These are phyloP conservation scores for Silurus lanzhouensis DNA, from an alignment of 2,797 vertebrate species.

Conservation along the genomic window DNA sequence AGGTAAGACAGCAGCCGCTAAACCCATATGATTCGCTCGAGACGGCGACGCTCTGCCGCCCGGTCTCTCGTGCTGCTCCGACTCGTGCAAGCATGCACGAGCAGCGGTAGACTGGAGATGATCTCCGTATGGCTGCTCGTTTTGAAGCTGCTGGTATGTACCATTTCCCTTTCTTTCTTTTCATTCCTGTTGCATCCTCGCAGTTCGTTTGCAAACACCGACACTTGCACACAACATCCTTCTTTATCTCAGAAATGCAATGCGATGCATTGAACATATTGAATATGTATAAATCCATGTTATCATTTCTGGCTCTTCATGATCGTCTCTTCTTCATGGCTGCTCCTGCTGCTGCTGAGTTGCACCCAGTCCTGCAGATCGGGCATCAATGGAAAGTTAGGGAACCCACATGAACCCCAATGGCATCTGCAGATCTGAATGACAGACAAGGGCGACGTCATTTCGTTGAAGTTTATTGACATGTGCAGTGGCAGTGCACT, in stretches of 20 bases:
- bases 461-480: not conserved
- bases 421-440: slow-evolving; percentile 15
- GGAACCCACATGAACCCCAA: slow-evolving; percentile 2
- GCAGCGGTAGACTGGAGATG: slow-evolving; percentile 62
- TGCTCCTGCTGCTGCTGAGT: not conserved
- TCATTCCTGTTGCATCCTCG: not conserved
- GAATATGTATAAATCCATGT: not conserved
- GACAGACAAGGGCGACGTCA: slow-evolving; percentile 13
- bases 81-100: slow-evolving; percentile 53
- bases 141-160: slow-evolving; percentile 63
- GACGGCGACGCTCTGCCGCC: slow-evolving; percentile 56
- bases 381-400: not conserved
- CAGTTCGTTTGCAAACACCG: not conserved
- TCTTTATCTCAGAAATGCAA: not conserved
- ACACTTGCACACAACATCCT: not conserved
- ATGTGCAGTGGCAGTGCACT: not conserved
- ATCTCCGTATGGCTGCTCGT: slow-evolving; percentile 68
- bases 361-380: slow-evolving; percentile 4
- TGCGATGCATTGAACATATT: not conserved
- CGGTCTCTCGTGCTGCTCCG: slow-evolving; percentile 54
- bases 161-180: slow-evolving; percentile 25
- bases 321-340: not conserved
- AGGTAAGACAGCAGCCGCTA: not conserved
- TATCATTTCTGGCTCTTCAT: not conserved
- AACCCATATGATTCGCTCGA: slow-evolving; percentile 58